Base-by-base conservation (phyloP, 2,797 vertebrate genomes). In the Tadarida brasiliensis region DNA sequence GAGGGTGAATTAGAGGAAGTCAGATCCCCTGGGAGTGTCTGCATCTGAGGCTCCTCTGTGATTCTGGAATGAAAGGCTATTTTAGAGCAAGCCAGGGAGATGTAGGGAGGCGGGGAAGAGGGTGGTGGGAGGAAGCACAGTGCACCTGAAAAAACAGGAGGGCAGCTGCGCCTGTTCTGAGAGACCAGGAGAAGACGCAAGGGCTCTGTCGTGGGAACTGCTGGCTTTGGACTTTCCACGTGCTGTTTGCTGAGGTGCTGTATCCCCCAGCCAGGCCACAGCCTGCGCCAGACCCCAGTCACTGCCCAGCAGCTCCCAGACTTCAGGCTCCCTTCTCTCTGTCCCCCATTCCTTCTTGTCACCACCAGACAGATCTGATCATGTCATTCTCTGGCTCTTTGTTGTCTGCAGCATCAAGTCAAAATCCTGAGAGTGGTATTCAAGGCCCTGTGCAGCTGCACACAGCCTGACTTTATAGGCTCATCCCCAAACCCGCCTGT, bases 131-230 rank as follows among this genome's bases (percentile, higher is more conserved):
- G 89, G 89, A 86, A 39, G 84, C 78, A 22, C 59, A 39, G 51
- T 49, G 86, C 86, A 77, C 90, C 92, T 88, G 92, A 71, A 54
- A 93, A 47, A 96, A 90, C 65, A 92, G 51, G 57, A 56, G 74
- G 82, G 22, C 19, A 8, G 63, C 51, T 5, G 11, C 0, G 7
- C 56, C 82, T 73, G 76, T 12, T 44, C 35, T 0, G 11, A 26
- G 74, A 63, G 39, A 26, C 24, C 22, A 1, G 9, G 73, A 30
- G 61, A 59, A 49, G n/a, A 17, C 3, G 1, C 30, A 20, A 12
- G 20, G 39, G 17, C 67, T 39, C 35, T 6, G 71, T 2, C 0
- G 26, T 59, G 68, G 61, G 28, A 51, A 47, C 19, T 4, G 11
- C 49, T 6, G 44, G 47, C 51, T 61, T 24, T 2, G 2, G 28